Base-by-base conservation (phyloP, 37 sponge, comb jelly and placozoan genomes). In the Tethya wilhelma region DNA sequence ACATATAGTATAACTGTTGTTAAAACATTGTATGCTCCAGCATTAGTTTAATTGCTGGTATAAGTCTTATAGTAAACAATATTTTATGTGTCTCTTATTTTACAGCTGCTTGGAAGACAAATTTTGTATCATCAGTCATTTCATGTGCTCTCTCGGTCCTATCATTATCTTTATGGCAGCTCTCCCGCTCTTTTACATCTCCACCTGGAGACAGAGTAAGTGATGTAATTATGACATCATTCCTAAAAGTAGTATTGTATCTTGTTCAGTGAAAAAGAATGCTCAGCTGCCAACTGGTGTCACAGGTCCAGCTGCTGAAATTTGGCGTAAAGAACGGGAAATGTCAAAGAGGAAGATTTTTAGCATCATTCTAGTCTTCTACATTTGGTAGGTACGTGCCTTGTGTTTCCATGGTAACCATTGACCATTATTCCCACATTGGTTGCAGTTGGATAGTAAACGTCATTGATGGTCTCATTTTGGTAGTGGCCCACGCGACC, bases 321-420 rank as follows among this genome's bases (percentile, higher is more conserved):
- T 77, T 25, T 77, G 85, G 71, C 58, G 59, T 37, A 85, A 69
- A 66, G 85, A 85, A 46, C 77, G 40, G 41, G 34, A 77, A 17
- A 28, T 77, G 5, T 77, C 85, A 26, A 69, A 57, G 36, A 77
- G 77, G 25, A 85, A 85, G 49, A 77, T 85, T 14, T 44, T 85
- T 12, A 60, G 77, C 53, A 77, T 85, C 55, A 77, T 85, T 29
- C 74, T 85, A 6, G 85, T 85, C 59, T 85, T 85, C 71, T 85
- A 77, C 38, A 25, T 76, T 9, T 85, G 85, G 85, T 85, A 7
- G 38, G 76, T 63, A 0, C 17, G 30, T 64, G 49, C 34, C 1
- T 14, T 41, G 34, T 66, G 19, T 29, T 32, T 28, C 6, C 38
- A 34, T 66, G 67, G 7, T 23, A 8, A 58, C 26, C 2, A 28